Conservation (phyloP, 2,113 vertebrate genomes). For the Pristiophorus japonicus region DNA sequence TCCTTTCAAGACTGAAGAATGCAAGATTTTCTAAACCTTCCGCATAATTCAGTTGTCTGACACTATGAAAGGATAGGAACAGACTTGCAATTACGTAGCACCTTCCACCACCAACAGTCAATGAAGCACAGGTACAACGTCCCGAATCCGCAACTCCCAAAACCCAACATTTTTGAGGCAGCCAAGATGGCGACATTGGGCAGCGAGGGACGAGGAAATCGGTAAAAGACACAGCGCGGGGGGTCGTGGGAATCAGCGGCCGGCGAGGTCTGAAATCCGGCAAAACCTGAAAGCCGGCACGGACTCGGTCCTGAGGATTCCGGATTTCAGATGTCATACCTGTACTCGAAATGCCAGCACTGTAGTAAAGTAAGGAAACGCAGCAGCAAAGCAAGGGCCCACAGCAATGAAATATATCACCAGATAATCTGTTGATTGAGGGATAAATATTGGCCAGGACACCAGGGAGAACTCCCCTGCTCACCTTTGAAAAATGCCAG, state of each 20-base stretch:
- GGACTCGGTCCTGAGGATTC: too few relatives aligned
- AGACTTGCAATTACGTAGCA: background rate
- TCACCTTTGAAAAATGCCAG: background rate
- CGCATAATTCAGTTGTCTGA: background rate
- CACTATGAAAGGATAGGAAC: background rate
- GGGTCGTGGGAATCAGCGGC: too few relatives aligned
- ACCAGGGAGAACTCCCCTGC: background rate
- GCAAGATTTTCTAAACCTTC: background rate
- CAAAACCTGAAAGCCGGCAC: too few relatives aligned
- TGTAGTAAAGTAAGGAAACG: background rate
- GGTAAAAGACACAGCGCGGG: too few relatives aligned
- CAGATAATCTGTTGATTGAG: background rate
- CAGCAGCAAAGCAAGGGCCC: background rate
- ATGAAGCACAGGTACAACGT: too few relatives aligned
- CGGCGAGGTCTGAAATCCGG: too few relatives aligned
- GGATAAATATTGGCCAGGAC: background rate
- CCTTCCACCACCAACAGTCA: background rate
- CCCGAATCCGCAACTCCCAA: too few relatives aligned
- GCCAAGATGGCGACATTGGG: too few relatives aligned
- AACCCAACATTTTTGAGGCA: too few relatives aligned
- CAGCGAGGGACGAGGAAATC: too few relatives aligned
- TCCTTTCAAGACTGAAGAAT: background rate
- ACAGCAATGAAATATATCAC: background rate
- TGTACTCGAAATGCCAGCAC: background rate
- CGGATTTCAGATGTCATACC: too few relatives aligned